These are phyloP conservation scores for Campoletis raptor DNA, from an alignment of 2,888 invertebrate species.

Conservation along the genomic window DNA sequence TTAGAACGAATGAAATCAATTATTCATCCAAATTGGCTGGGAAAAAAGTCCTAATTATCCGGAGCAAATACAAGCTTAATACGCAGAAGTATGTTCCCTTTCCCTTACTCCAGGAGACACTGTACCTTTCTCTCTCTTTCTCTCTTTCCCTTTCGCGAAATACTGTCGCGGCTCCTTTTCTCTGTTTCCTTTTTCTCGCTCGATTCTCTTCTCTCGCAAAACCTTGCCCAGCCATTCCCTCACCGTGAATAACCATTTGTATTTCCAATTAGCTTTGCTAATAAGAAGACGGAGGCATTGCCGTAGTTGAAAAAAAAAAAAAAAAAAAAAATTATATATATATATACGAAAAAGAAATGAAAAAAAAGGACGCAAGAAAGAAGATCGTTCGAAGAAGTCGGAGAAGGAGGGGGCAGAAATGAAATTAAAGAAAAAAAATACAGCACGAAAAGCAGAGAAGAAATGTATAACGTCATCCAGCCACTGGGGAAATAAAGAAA, in stretches of 20 bases:
- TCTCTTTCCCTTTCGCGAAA: conserved; percentile 30
- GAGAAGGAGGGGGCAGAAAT: conserved; percentile 82
- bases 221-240: conserved; percentile 77
- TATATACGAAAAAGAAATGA: conserved; percentile 59
- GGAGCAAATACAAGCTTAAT: conserved; percentile 84
- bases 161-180: conserved; percentile 47
- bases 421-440: conserved; percentile 77
- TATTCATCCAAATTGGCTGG: conserved; percentile 84
- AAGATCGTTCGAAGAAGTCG: conserved; percentile 75
- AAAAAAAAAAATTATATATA: too few species aligned
- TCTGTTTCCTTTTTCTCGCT: conserved; percentile 66
- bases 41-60: conserved; percentile 85
- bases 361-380: conserved; percentile 71
- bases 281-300: conserved; percentile 84
- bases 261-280: conserved; percentile 85
- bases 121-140: conserved; percentile 50
- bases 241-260: conserved; percentile 85
- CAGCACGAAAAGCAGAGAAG: conserved; percentile 74
- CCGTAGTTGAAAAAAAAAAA: conserved; percentile 77
- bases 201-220: conserved; percentile 74
- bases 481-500: conserved; percentile 85
- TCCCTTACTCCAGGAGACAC: conserved; percentile 48
- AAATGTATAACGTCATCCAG: conserved; percentile 85
- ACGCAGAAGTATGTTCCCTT: conserved; percentile 79
- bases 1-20: conserved; percentile 81